A percentile compares a stretch with the other conserved stretches of the same genome.
Conservation (phyloP, 1,140 invertebrate genomes). For the Agrilus planipennis region DNA sequence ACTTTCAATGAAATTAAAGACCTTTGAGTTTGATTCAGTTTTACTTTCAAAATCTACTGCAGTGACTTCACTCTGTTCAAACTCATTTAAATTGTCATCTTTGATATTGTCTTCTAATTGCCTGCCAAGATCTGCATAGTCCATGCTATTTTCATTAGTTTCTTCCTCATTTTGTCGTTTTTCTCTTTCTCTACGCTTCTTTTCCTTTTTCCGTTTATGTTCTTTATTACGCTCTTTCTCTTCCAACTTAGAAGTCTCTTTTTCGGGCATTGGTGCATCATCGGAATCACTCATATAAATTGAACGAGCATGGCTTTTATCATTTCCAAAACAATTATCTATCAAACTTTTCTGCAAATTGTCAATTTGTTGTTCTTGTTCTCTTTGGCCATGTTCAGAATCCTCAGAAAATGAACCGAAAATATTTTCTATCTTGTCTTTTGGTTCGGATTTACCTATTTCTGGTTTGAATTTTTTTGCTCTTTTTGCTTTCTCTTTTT, state of each 20-base stretch:
- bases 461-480: conserved; percentile 40
- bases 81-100: conserved; percentile 42
- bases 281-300: conserved; percentile 20
- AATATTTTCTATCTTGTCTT: conserved; percentile 74
- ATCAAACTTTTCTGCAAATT: conserved; percentile 4
- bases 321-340: conserved; percentile 5
- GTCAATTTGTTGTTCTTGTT: conserved; percentile 13
- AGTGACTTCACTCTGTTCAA: conserved; percentile 19
- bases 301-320: conserved; percentile 8
- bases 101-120: conserved; percentile 68
- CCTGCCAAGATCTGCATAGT: conserved; percentile 64
- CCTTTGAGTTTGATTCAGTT: conserved; percentile 25
- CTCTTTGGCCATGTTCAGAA: conserved; percentile 24
- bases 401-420: conserved; percentile 78
- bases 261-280: conserved; percentile 10
- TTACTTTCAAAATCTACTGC: conserved; percentile 6
- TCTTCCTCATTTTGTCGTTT: conserved; percentile 27
- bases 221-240: conserved; percentile 36
- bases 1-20: conserved; percentile 47
- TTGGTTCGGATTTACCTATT: conserved; percentile 28
- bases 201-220: conserved; percentile 49
- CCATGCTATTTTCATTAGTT: conserved; percentile 63
- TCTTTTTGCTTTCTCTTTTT: conserved; percentile 46
- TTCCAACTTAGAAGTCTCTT: conserved; percentile 23
- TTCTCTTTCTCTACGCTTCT: conserved; percentile 52